These are phyloP conservation scores for Heteractis magnifica DNA, from an alignment of 92 coral and sea anemone species.

Conservation along the genomic window DNA sequence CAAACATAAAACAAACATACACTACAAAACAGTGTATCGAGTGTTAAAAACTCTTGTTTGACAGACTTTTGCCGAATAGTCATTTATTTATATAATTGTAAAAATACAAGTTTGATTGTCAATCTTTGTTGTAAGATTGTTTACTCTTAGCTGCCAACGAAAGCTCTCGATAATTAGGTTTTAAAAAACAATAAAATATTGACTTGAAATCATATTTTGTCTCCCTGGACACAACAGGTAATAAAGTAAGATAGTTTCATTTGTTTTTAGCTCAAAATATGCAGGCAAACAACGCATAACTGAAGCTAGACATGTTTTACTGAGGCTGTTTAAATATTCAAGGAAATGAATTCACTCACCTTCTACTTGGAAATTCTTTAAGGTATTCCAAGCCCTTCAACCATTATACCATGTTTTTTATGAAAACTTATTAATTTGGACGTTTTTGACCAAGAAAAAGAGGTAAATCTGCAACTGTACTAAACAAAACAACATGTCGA, in stretches of 20 bases:
- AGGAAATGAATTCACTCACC: not conserved
- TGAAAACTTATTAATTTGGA: too few relatives aligned
- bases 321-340: not conserved
- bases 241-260: slow-evolving; percentile 1
- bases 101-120: not conserved
- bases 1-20: too few relatives aligned
- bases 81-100: not conserved
- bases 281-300: not conserved
- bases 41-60: not conserved
- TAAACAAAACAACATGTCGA: not conserved
- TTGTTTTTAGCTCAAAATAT: not conserved
- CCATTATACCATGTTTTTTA: too few relatives aligned
- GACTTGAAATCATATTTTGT: not conserved
- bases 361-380: not conserved
- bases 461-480: too few relatives aligned
- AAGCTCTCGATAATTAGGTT: not conserved
- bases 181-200: not conserved
- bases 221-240: not conserved
- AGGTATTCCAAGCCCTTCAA: not conserved
- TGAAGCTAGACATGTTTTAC: not conserved
- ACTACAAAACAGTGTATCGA: too few relatives aligned
- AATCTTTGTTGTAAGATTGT: not conserved
- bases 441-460: too few relatives aligned
- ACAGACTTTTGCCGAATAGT: not conserved
- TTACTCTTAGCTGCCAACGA: not conserved